These are phyloP conservation scores for Sturmia bella DNA, from an alignment of 2,888 invertebrate species.

Conservation along the genomic window DNA sequence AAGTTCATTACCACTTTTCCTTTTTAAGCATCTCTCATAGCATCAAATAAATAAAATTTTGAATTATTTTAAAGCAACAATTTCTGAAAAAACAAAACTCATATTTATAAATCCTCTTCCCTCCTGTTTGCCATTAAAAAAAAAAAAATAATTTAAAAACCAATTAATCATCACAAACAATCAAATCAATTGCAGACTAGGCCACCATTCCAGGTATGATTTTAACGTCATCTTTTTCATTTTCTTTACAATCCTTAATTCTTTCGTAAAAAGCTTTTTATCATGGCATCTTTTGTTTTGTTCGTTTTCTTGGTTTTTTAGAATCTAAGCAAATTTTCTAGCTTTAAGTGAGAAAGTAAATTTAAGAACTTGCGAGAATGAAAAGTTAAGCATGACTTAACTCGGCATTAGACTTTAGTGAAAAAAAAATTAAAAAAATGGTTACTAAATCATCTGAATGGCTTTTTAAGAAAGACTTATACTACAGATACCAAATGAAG, in stretches of 20 bases:
- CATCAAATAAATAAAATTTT: conserved; percentile 70
- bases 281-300: conserved; percentile 55
- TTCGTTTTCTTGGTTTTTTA: conserved; percentile 19
- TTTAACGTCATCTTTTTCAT: conserved; percentile 63
- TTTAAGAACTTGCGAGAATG: conserved; percentile 34
- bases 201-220: conserved; percentile 81
- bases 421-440: too few relatives aligned
- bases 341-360: conserved; percentile 48
- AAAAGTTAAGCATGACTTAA: conserved; percentile 2
- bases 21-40: conserved; percentile 59
- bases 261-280: conserved; percentile 58
- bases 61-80: conserved; percentile 74
- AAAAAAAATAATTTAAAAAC: conserved; percentile 23
- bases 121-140: conserved; percentile 63
- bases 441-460: conserved; percentile 69
- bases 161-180: conserved; percentile 60
- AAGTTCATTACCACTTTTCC: conserved; percentile 2
- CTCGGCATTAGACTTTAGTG: not conserved
- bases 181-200: conserved; percentile 79
- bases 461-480: conserved; percentile 53
- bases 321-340: conserved; percentile 74
- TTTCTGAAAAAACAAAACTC: conserved; percentile 73
- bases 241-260: conserved; percentile 41
- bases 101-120: conserved; percentile 78
- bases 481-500: not conserved